These are phyloP conservation scores for Catocala sponsa DNA, from an alignment of 2,888 invertebrate genomes.

Conservation along the genomic window DNA sequence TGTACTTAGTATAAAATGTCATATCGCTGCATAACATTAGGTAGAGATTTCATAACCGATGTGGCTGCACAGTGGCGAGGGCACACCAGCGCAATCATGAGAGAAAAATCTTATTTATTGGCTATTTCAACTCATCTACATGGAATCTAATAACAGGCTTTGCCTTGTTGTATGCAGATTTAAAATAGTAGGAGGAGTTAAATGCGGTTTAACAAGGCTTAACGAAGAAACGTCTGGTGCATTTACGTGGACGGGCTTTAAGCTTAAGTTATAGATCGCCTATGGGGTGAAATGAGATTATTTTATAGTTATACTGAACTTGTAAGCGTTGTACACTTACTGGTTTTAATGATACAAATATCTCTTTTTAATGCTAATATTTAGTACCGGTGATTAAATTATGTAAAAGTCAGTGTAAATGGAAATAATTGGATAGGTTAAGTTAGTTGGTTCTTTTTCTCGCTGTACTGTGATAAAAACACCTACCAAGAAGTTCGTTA, in stretches of 20 bases:
- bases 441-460: no score
- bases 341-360: no score
- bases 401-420: no score
- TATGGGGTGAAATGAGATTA: conserved; percentile 2
- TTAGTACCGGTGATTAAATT: no score
- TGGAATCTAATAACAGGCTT: conserved; percentile 25
- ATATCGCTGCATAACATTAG: neutral
- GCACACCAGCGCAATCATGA: conserved; percentile 20
- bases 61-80: neutral
- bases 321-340: no score
- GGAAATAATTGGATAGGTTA: no score
- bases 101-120: conserved; percentile 35
- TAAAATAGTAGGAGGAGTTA: conserved; percentile 23
- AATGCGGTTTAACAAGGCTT: conserved; percentile 26
- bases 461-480: no score
- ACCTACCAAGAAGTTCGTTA: no score
- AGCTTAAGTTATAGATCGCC: conserved; percentile 31
- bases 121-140: conserved; percentile 24
- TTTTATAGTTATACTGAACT: no score
- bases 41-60: conserved; percentile 1
- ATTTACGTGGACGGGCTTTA: conserved; percentile 28
- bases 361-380: no score
- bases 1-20: neutral
- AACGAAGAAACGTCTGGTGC: conserved; percentile 15
- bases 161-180: conserved; percentile 27